A percentile compares a stretch with the other conserved stretches of the same genome.
Evolutionary conservation across 2,113 vertebrate genomes (phyloP).

Genomic region (Leuciscus idus): DNA sequence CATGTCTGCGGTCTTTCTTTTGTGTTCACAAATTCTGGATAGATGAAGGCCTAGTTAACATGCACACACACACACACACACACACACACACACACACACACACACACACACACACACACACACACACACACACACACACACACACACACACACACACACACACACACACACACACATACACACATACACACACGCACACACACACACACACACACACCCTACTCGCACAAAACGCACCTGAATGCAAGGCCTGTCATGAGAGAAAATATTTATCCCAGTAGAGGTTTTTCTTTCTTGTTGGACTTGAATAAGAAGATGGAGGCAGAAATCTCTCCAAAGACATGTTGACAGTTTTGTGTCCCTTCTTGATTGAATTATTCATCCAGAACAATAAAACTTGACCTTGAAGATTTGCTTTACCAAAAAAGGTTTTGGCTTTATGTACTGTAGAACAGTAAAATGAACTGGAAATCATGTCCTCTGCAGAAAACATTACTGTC

Average conservation of each 20-base stretch:
- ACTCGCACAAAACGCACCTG: background rate
- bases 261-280: conserved; percentile 10
- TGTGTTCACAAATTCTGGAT: conserved; percentile 18
- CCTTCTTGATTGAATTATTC: conserved; percentile 26
- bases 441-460: conserved; percentile 41
- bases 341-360: conserved; percentile 26
- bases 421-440: conserved; percentile 36
- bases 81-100: conserved; percentile 34
- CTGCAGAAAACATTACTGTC: conserved; percentile 31
- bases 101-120: too few relatives aligned
- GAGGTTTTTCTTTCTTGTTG: background rate
- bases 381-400: background rate
- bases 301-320: conserved; percentile 22
- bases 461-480: conserved; percentile 9
- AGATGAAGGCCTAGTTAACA: conserved; percentile 36
- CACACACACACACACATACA: too few relatives aligned
- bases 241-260: background rate
- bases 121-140: too few relatives aligned
- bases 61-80: too few relatives aligned
- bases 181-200: background rate
- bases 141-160: too few relatives aligned
- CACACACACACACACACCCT: conserved; percentile 29
- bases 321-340: conserved; percentile 3
- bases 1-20: conserved; percentile 58
- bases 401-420: conserved; percentile 1